phyloP scores from a whole-genome alignment of 2,797 vertebrate genomes.

The Antrozous pallidus region DNA sequence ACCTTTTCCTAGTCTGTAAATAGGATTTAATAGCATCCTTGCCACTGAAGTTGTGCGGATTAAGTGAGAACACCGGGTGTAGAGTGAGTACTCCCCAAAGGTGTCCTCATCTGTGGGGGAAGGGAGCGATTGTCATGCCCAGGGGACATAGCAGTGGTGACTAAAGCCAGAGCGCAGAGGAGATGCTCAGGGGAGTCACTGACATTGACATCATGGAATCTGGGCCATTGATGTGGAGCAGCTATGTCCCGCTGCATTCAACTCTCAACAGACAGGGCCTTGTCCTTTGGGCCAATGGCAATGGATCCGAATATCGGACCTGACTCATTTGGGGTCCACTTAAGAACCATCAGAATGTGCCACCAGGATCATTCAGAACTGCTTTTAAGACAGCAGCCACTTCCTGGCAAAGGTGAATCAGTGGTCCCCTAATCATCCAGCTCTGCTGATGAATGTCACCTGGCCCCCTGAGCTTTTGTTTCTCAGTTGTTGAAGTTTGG shows the following conservation, averaged over 20 bases:
- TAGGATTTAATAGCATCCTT: background rate
- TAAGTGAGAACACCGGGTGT: background rate
- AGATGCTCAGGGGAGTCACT: accelerated
- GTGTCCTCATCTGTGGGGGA: background rate
- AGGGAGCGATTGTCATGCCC: accelerated
- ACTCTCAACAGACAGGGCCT: background rate
- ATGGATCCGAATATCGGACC: background rate
- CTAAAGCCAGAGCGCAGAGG: background rate
- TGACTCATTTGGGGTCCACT: background rate
- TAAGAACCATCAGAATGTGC: background rate
- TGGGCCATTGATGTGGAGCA: background rate
- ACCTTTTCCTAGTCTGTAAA: background rate
- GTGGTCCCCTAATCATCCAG: background rate
- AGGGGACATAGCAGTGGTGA: accelerated
- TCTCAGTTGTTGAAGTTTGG: slow-evolving; percentile 69
- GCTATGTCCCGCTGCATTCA: background rate
- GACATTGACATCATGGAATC: background rate
- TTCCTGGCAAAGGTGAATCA: background rate
- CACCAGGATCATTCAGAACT: background rate
- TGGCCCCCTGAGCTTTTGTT: background rate
- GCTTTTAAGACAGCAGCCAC: background rate
- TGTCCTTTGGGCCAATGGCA: background rate
- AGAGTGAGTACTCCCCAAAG: accelerated
- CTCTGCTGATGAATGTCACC: background rate
- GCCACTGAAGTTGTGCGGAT: background rate